Conservation (phyloP, 2,888 invertebrate genomes). For the Cerceris rybyensis region DNA sequence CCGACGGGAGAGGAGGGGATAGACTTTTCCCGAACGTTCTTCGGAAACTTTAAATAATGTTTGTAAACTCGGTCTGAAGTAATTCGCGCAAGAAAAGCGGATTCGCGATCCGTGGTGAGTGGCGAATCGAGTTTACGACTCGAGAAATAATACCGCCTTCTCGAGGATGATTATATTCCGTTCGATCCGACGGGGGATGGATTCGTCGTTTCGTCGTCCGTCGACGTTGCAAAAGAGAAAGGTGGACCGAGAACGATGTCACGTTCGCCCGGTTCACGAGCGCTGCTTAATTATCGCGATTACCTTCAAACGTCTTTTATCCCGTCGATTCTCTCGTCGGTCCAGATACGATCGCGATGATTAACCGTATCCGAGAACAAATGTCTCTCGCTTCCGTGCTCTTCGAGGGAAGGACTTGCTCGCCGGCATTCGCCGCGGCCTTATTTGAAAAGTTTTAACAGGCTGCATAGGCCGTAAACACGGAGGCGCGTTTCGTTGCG, state of each 20-base stretch:
- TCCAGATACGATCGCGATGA: too few species aligned
- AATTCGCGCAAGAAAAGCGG: slow-evolving; percentile 66
- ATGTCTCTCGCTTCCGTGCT: background rate
- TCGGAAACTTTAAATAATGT: slow-evolving; percentile 72
- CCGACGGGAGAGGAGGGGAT: slow-evolving; percentile 11
- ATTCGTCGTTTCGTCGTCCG: background rate
- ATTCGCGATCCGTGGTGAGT: slow-evolving; percentile 55
- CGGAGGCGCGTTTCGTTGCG: slow-evolving; percentile 17
- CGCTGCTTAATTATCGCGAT: background rate
- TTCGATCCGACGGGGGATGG: background rate
- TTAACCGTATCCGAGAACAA: slow-evolving; percentile 1
- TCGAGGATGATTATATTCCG: slow-evolving; percentile 52
- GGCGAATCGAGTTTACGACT: slow-evolving; percentile 62
- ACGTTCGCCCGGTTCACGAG: background rate
- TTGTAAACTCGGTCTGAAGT: slow-evolving; percentile 69
- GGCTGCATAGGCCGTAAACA: background rate
- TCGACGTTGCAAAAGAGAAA: background rate
- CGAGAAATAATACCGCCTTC: slow-evolving; percentile 56
- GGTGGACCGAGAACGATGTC: background rate
- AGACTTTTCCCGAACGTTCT: slow-evolving; percentile 48
- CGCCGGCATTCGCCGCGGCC: slow-evolving; percentile 29
- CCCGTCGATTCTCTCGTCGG: too few species aligned
- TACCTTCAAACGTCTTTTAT: background rate
- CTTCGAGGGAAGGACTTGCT: slow-evolving; percentile 21
- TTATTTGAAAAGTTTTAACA: slow-evolving; percentile 32